These are phyloP conservation scores for Leptopilina syphax DNA, from an alignment of 2,888 invertebrate genomes.

Conservation along the genomic window DNA sequence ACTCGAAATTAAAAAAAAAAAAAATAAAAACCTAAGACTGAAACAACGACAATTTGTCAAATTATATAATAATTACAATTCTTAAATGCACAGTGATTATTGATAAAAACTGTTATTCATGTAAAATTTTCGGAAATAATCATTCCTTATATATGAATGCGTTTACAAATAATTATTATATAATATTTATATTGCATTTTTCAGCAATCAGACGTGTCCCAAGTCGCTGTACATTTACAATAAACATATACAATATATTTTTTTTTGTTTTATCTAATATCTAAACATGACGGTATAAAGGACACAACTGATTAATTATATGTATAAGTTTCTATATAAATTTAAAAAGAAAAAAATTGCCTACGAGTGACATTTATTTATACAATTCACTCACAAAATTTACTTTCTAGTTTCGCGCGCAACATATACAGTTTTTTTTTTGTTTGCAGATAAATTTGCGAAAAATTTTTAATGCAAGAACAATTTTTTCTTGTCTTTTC, in stretches of 20 bases:
- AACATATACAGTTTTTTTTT: not conserved
- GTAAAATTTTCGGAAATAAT: slow-evolving; percentile 17
- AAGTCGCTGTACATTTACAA: slow-evolving; percentile 37
- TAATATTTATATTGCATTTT: slow-evolving; percentile 15
- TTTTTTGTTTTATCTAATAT: not conserved
- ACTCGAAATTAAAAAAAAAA: not conserved
- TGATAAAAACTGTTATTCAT: not conserved
- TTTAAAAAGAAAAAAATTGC: not conserved
- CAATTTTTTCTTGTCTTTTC: no score
- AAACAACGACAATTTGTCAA: not conserved
- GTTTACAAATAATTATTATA: slow-evolving; percentile 9
- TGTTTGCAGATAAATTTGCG: not conserved
- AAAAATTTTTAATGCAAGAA: not conserved
- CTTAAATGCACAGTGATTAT: slow-evolving; percentile 23
- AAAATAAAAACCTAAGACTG: not conserved
- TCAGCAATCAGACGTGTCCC: slow-evolving; percentile 13
- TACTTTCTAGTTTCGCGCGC: slow-evolving; percentile 5
- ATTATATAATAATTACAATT: slow-evolving; percentile 1
- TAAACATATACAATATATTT: slow-evolving; percentile 26
- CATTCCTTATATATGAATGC: slow-evolving; percentile 8
- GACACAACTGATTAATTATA: slow-evolving; percentile 17
- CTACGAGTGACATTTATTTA: slow-evolving; percentile 3
- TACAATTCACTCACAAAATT: not conserved
- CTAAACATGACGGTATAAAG: slow-evolving; percentile 27
- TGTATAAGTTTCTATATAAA: no score